These are phyloP conservation scores for Potorous gilbertii DNA, from an alignment of 2,797 vertebrate genomes.

Conservation along the genomic window DNA sequence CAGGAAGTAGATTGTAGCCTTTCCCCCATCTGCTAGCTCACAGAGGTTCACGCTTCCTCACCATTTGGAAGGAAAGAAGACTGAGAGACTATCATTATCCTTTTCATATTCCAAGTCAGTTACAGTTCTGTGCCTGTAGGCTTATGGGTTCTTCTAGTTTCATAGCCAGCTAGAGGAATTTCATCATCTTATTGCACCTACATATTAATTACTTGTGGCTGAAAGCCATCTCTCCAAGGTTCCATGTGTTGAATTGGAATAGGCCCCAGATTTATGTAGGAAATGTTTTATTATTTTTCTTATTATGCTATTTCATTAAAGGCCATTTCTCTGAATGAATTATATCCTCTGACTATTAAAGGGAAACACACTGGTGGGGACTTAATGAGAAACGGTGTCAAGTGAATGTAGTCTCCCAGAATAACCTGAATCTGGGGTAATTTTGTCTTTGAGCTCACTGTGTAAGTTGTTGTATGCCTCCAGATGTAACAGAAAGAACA, in stretches of 20 bases:
- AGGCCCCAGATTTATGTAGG: not conserved
- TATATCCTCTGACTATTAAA: not conserved
- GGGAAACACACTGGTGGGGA: not conserved
- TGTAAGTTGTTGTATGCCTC: not conserved
- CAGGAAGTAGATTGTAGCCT: not conserved
- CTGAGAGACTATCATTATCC: not conserved
- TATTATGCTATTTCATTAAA: not conserved
- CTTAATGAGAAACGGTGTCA: not conserved
- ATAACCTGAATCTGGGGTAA: not conserved
- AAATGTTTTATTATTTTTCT: not conserved
- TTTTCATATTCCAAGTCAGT: not conserved
- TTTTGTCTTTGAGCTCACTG: not conserved
- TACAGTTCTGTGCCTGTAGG: not conserved
- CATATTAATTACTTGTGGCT: not conserved
- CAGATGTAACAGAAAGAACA: not conserved
- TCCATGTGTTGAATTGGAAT: not conserved
- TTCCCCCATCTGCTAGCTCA: not conserved
- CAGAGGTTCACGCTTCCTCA: not conserved
- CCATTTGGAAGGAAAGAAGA: not conserved
- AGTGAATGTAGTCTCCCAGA: not conserved
- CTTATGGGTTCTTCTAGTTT: not conserved
- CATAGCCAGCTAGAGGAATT: not conserved
- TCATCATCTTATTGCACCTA: not conserved
- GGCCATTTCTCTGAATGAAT: not conserved
- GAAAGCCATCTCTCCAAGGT: not conserved